Percentiles rank a stretch among this genome's conserved stretches.
These are phyloP conservation scores for Papilio polyxenes DNA, from an alignment of 1,140 invertebrate species.

Conservation along the genomic window DNA sequence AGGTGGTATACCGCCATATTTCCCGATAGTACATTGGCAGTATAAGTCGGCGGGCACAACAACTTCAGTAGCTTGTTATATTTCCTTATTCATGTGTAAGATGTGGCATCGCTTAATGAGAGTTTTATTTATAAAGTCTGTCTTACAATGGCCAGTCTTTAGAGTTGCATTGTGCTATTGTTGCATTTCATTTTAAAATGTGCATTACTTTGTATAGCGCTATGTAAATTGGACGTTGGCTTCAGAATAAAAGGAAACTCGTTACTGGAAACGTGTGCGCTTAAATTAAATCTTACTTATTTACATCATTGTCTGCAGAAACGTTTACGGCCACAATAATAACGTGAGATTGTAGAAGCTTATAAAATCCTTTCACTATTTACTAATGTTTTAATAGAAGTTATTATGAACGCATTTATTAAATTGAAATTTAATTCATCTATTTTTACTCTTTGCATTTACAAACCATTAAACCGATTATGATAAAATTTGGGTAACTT, in stretches of 20 bases:
- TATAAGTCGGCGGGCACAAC: neutral
- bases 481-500: neutral
- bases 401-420: no score
- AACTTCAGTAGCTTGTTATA: conserved; percentile 59
- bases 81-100: conserved; percentile 66
- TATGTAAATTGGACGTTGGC: conserved; percentile 74
- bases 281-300: conserved; percentile 46
- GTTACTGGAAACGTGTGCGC: conserved; percentile 54
- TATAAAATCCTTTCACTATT: neutral
- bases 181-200: conserved; percentile 73
- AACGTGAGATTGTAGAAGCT: neutral
- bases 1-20: no score
- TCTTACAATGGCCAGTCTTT: conserved; percentile 67
- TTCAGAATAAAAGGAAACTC: conserved; percentile 60
- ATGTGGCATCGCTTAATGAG: conserved; percentile 73
- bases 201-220: conserved; percentile 67
- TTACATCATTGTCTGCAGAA: conserved; percentile 14
- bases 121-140: conserved; percentile 77
- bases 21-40: neutral
- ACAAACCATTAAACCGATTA: neutral
- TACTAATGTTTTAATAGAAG: neutral
- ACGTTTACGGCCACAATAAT: conserved; percentile 42
- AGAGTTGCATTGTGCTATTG: conserved; percentile 76
- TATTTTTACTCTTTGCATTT: neutral
- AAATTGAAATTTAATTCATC: no score